These are phyloP conservation scores for Dendropsophus ebraccatus DNA, from an alignment of 2,113 vertebrate species.

Conservation along the genomic window DNA sequence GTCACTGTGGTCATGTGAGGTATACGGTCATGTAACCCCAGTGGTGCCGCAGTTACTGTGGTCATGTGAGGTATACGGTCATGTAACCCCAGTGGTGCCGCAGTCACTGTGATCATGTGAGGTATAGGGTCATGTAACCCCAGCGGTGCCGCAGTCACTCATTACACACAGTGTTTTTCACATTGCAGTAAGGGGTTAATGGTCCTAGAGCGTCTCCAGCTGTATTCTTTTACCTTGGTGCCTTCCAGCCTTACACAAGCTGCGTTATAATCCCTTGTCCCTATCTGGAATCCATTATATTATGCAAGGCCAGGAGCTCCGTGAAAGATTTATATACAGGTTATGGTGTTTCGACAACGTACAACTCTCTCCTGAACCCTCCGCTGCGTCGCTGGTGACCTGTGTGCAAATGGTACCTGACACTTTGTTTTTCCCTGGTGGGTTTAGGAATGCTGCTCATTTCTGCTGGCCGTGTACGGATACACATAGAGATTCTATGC, in stretches of 20 bases:
- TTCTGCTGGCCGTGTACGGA: not conserved
- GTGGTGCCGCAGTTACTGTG: no score
- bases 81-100: no score
- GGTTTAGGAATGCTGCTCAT: not conserved
- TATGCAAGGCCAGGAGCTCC: constrained; percentile 38
- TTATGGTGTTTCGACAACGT: constrained; percentile 43
- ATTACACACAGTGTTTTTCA: not conserved
- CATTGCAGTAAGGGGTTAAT: constrained; percentile 7
- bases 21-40: no score
- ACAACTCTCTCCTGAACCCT: constrained; percentile 32
- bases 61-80: no score
- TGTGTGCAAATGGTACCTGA: constrained; percentile 26
- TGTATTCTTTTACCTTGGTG: constrained; percentile 33
- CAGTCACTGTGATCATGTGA: no score
- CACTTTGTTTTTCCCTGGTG: not conserved
- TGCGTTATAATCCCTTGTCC: constrained; percentile 46
- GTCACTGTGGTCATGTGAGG: no score
- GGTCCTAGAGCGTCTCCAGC: constrained; percentile 38
- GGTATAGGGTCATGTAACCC: not conserved
- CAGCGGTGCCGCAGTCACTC: not conserved
- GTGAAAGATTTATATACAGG: constrained; percentile 41
- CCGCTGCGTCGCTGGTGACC: not conserved
- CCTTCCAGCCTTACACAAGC: constrained; percentile 46
- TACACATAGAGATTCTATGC: no score
- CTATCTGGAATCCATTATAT: constrained; percentile 52